Conservation (phyloP, 2,888 invertebrate genomes). For the Sarcophaga variegata region DNA sequence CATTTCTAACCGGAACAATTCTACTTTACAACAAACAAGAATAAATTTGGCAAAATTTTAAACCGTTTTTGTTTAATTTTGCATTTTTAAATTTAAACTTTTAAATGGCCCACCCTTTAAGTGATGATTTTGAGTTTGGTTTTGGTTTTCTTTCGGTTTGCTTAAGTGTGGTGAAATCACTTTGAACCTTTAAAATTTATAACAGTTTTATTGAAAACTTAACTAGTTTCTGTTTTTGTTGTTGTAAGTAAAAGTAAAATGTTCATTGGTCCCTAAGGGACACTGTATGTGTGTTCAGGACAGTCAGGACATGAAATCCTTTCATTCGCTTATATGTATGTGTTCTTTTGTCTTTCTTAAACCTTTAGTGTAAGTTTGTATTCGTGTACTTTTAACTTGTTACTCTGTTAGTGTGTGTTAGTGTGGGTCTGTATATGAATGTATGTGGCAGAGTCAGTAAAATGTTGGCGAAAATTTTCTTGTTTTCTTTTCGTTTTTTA, state of each 20-base stretch:
- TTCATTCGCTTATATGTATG: not conserved
- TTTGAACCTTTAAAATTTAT: not conserved
- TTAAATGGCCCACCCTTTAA: no score
- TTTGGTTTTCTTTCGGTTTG: no score
- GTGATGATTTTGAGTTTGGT: no score
- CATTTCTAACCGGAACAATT: no score
- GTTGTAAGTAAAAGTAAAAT: not conserved
- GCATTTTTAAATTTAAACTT: no score
- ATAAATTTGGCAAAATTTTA: no score
- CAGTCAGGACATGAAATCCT: not conserved
- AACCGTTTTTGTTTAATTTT: no score
- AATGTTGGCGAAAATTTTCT: no score
- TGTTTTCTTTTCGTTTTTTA: not conserved
- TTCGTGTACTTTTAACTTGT: no score
- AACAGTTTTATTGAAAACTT: not conserved
- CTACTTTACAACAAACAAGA: no score
- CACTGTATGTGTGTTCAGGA: not conserved
- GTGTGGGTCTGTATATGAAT: not conserved
- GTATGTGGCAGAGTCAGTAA: not conserved
- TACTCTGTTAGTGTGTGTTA: no score
- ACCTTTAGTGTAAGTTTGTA: no score
- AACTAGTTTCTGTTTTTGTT: not conserved
- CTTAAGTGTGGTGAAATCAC: not conserved
- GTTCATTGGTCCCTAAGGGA: constrained; percentile 40
- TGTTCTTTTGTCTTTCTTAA: not conserved